These are phyloP conservation scores for Thymallus thymallus DNA, from an alignment of 2,113 vertebrate genomes.

Conservation along the genomic window DNA sequence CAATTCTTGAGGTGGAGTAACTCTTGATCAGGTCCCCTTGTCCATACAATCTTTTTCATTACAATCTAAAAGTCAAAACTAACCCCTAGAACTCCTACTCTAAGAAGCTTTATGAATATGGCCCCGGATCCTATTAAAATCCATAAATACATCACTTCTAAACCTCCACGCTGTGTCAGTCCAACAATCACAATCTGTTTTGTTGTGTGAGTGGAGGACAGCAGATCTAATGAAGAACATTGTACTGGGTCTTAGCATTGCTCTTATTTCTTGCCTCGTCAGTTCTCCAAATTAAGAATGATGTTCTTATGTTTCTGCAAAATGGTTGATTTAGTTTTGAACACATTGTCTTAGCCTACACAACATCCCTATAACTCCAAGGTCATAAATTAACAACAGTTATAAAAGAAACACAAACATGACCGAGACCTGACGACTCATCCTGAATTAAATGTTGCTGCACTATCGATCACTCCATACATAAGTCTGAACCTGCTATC, in stretches of 20 bases:
- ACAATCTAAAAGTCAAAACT: too few species aligned
- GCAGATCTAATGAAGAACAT: slow-evolving; percentile 59
- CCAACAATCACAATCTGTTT: slow-evolving; percentile 53
- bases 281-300: slow-evolving; percentile 70
- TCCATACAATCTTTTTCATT: too few species aligned
- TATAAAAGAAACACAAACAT: too few species aligned
- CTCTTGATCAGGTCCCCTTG: too few species aligned
- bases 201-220: slow-evolving; percentile 57
- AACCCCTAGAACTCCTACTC: too few species aligned
- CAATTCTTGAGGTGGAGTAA: too few species aligned
- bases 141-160: slow-evolving; percentile 63
- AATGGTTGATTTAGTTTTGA: slow-evolving; percentile 62
- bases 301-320: slow-evolving; percentile 67
- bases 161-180: slow-evolving; percentile 57
- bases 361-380: slow-evolving; percentile 35
- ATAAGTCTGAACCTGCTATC: too few species aligned
- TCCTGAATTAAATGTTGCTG: too few species aligned
- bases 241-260: slow-evolving; percentile 45
- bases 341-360: slow-evolving; percentile 34
- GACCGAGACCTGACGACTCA: too few species aligned
- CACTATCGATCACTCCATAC: too few species aligned
- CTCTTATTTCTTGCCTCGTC: slow-evolving; percentile 71
- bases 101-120: too few species aligned
- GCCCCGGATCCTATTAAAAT: slow-evolving; percentile 33
- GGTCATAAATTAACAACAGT: background rate